Percentiles rank a stretch among this genome's conserved stretches.
These are phyloP conservation scores for Phyllostomus discolor DNA, from an alignment of 2,113 vertebrate species.

Conservation along the genomic window DNA sequence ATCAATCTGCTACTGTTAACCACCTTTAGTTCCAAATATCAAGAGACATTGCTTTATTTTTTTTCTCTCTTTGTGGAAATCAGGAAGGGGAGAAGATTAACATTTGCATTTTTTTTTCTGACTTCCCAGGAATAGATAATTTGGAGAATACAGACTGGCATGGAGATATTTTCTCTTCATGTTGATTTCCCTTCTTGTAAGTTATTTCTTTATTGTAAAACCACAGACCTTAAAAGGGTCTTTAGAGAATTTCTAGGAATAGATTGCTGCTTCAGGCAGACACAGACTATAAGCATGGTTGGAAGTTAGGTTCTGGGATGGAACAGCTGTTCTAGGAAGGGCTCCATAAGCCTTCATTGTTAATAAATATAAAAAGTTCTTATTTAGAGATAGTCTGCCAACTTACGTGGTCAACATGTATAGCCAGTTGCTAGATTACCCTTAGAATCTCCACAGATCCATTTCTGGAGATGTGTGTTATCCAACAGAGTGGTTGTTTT, in stretches of 20 bases:
- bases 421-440: not conserved
- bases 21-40: not conserved
- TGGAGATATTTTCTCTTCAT: not conserved
- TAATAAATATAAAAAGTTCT: slow-evolving; percentile 2
- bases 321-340: not conserved
- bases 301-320: not conserved
- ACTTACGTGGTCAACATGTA: not conserved
- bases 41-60: not conserved
- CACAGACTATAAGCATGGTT: not conserved
- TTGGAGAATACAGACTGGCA: not conserved
- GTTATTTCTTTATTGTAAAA: not conserved
- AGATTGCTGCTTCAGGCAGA: not conserved
- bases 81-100: not conserved
- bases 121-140: not conserved
- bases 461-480: not conserved
- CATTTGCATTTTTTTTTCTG: not conserved
- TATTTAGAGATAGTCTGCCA: not conserved
- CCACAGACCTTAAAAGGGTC: not conserved
- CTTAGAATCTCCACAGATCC: not conserved
- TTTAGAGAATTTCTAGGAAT: not conserved
- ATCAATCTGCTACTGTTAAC: not conserved
- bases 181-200: not conserved
- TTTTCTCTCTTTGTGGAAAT: not conserved
- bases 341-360: not conserved
- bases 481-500: not conserved